Evolutionary conservation across 2,797 vertebrate species (phyloP).

Genomic region (Eospalax fontanierii): DNA sequence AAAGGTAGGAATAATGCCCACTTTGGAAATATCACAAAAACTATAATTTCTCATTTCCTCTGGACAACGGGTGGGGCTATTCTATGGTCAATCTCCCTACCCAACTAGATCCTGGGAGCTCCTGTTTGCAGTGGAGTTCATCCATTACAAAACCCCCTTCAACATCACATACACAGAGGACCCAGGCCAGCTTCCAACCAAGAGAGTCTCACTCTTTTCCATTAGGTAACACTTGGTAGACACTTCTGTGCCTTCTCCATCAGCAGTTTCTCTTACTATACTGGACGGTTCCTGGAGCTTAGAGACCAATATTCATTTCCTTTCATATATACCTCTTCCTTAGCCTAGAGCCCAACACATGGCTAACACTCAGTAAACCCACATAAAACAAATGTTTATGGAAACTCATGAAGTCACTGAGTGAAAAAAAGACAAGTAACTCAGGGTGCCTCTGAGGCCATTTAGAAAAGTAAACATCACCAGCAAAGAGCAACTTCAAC

Average conservation of each 20-base stretch:
- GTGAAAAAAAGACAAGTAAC: constrained; percentile 13
- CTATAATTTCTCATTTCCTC: background rate
- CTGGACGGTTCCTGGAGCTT: background rate
- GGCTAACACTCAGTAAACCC: background rate
- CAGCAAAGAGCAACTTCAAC: background rate
- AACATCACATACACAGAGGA: background rate
- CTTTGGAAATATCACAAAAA: background rate
- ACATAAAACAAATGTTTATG: constrained; percentile 48
- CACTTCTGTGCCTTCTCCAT: background rate
- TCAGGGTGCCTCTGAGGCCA: constrained; percentile 20
- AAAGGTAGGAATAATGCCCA: background rate
- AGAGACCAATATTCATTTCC: background rate
- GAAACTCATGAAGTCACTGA: background rate
- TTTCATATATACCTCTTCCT: background rate
- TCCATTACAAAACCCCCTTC: background rate
- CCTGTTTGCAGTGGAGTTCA: background rate
- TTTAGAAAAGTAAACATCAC: constrained; percentile 53
- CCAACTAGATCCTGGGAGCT: background rate
- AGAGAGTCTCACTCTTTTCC: background rate
- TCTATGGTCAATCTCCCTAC: background rate
- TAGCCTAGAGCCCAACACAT: background rate
- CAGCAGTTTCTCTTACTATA: background rate
- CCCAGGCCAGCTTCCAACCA: background rate
- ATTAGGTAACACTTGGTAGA: background rate
- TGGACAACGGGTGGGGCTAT: background rate